Evolutionary conservation across 1,140 invertebrate genomes (phyloP), one percentile per base, ranked within the genome.

Genomic region (Bombyx mandarina): DNA sequence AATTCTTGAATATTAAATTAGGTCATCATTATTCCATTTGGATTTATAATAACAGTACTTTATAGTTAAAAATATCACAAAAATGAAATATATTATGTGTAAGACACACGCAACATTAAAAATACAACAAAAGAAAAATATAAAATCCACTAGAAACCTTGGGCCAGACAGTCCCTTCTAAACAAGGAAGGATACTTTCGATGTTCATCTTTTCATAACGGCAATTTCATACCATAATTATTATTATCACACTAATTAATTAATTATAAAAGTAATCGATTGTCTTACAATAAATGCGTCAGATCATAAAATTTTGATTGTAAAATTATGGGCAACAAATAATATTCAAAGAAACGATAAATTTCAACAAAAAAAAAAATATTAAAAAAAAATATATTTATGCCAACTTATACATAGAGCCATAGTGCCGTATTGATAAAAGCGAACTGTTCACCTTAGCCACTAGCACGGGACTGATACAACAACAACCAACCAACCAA

Each of bases 1-100:
- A 87, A 84, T 86, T 87, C 84, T 83, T 84, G 84, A 87, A 83
- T 86, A 86, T 85, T 85, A 84, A 83, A 80, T 87, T 86, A 87
- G 81, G 82, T 87, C 82, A 82, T 82, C 80, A 85, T 84, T 83
- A 78, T 82, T 85, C 79, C 81, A 81, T 79, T 76, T 83, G 79
- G 79, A 84, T 87, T 84, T 83, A 84, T 70, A 83, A 87, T 87
- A 86, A 87, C 84, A 87, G 84, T 87, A 86, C 75, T 86, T 86
- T 84, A 86, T 86, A 84, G 81, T 87, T 86, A 87, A 89, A 88
- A 88, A 88, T 89, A 89, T 89, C 88, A 89, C 88, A 89, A 89
- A 82, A 89, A 89, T 86, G 86, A 88, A 88, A 88, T 88, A 82
- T 87, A 88, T 82, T 88, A 86, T 88, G 82, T 87, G 81, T 87